Percentiles rank a stretch among this genome's conserved stretches.
Evolutionary conservation across 2,888 invertebrate genomes (phyloP).

Genomic region (Trichacis sp.): DNA sequence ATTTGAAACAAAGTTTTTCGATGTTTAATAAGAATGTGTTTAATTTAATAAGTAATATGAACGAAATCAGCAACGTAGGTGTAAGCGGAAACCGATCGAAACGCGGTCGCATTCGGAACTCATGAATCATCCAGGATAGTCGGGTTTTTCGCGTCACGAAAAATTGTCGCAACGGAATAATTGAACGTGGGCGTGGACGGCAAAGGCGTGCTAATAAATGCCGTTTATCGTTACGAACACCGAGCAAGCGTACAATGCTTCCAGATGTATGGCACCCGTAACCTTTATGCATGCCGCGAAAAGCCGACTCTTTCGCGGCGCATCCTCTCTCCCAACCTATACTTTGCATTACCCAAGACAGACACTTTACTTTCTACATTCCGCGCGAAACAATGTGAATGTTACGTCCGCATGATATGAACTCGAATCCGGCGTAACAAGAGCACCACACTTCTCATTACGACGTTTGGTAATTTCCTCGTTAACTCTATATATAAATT

Average conservation of each 20-base stretch:
- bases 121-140: constrained; percentile 23
- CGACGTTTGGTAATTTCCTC: constrained; percentile 19
- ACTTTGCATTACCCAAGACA: constrained; percentile 63
- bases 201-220: constrained; percentile 18
- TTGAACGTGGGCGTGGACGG: constrained; percentile 18
- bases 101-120: constrained; percentile 14
- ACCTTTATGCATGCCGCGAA: constrained; percentile 43
- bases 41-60: not conserved
- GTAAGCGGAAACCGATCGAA: not conserved
- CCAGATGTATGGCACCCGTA: constrained; percentile 28
- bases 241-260: constrained; percentile 8
- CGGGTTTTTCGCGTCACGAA: constrained; percentile 26
- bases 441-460: constrained; percentile 24
- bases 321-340: constrained; percentile 54
- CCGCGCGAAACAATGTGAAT: constrained; percentile 62
- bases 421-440: constrained; percentile 23
- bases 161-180: constrained; percentile 13
- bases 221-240: constrained; percentile 3
- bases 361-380: constrained; percentile 69
- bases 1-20: too few relatives aligned
- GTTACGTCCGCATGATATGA: constrained; percentile 54
- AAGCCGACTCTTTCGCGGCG: constrained; percentile 44
- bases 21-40: too few relatives aligned
- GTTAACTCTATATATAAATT: constrained; percentile 17
- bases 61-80: not conserved